Evolutionary conservation across 1,140 invertebrate genomes (phyloP).

Genomic region (Sitobion miscanthi): DNA sequence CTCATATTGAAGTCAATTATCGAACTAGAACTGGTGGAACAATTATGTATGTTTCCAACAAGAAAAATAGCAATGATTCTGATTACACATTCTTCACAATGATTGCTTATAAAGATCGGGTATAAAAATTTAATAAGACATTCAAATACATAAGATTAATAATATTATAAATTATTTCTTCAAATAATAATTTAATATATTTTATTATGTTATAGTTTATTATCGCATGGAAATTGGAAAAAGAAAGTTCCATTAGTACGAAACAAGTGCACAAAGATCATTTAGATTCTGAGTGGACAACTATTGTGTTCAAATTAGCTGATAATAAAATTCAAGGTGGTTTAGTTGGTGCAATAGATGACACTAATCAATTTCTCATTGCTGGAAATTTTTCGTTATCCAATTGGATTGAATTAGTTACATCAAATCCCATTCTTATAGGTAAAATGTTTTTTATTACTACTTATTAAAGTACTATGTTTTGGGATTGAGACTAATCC

Average conservation of each 20-base stretch:
- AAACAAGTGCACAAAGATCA: conserved; percentile 68
- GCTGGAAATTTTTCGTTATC: conserved; percentile 65
- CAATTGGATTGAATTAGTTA: conserved; percentile 69
- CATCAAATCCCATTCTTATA: conserved; percentile 64
- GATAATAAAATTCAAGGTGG: conserved; percentile 68
- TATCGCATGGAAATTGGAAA: conserved; percentile 59
- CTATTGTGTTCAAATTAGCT: conserved; percentile 67
- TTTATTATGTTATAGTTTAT: conserved; percentile 57
- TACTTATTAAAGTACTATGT: not conserved
- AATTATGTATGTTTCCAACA: conserved; percentile 68
- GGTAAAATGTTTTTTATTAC: conserved; percentile 58
- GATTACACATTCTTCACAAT: conserved; percentile 70
- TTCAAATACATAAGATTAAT: not conserved
- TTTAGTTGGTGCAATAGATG: conserved; percentile 63
- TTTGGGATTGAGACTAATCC: no score
- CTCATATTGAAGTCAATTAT: conserved; percentile 69
- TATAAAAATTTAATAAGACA: conserved; percentile 61
- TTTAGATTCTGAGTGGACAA: conserved; percentile 73
- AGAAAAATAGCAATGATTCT: conserved; percentile 63
- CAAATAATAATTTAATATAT: not conserved
- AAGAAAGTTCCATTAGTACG: conserved; percentile 40
- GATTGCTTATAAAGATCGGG: conserved; percentile 73
- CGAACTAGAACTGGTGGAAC: conserved; percentile 78
- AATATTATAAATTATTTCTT: not conserved
- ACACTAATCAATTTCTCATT: conserved; percentile 63